A percentile compares a stretch with the other conserved stretches of the same genome.
phyloP scores from a whole-genome alignment of 2,888 invertebrate genomes.

The Drosophila tripunctata region DNA sequence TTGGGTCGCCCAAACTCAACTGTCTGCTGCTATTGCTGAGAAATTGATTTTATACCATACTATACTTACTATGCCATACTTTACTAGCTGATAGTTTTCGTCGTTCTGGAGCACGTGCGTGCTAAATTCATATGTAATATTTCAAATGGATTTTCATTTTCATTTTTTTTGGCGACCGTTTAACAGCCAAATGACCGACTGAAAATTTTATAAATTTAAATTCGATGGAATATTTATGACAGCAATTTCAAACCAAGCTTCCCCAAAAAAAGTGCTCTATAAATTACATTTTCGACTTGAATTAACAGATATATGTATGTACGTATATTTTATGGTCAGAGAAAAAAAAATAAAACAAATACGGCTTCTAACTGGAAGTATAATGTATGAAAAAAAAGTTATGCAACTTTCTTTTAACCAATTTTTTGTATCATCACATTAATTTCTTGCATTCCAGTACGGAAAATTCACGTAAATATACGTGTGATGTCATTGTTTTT shows the following conservation, averaged over 20 bases:
- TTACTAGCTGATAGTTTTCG: too few relatives aligned
- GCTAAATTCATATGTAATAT: conserved; percentile 34
- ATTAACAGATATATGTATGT: too few relatives aligned
- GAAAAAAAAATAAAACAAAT: too few relatives aligned
- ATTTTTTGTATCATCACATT: too few relatives aligned
- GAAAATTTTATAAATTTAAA: conserved; percentile 6
- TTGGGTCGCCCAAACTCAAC: background rate
- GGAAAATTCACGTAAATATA: too few relatives aligned
- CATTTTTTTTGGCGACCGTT: background rate
- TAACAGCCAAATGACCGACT: background rate
- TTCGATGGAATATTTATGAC: conserved; percentile 6
- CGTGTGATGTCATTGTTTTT: too few relatives aligned
- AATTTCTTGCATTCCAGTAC: too few relatives aligned
- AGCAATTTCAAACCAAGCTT: too few relatives aligned
- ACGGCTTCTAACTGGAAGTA: too few relatives aligned
- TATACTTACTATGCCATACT: too few relatives aligned
- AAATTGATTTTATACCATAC: conserved; percentile 57
- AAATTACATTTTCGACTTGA: background rate
- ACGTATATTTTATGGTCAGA: background rate
- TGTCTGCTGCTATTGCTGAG: conserved; percentile 40
- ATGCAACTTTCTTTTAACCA: too few relatives aligned
- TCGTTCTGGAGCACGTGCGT: conserved; percentile 35
- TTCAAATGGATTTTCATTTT: background rate
- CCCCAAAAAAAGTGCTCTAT: background rate
- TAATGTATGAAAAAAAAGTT: too few relatives aligned